Evolutionary conservation across 2,888 invertebrate genomes (phyloP), one percentile per base, ranked within the genome.

Genomic region (Trypoxylon attenuatum): DNA sequence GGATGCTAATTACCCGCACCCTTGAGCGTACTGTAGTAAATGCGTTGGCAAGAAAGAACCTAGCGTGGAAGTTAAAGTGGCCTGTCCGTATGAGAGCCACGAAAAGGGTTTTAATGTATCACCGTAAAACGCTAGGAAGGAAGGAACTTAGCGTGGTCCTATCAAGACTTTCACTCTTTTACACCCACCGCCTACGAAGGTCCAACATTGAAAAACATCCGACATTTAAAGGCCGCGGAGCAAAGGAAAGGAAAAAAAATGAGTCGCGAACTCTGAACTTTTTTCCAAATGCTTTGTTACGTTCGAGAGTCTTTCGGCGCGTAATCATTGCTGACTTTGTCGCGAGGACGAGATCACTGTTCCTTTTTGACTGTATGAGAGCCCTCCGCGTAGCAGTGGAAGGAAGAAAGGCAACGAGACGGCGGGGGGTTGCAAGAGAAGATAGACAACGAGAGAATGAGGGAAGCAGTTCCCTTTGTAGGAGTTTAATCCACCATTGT

Each of bases 401-500:
- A 23, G 29, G 18, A 46, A 18, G 45, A 25, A 43, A 50, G 33
- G 15, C 22, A 45, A 68, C 42, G 54, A 38, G 33, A 49, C 51
- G 51, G 46, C 25, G 42, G 42, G 41, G 18, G 29, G 19, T 22
- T 61, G 53, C 18, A n/a, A 53, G 21, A 51, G 59, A 68, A 59
- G 60, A 73, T 65, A 71, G 67, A 68, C 57, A 64, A 45, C 69
- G 62, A 65, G 71, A 51, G 56, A 69, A 63, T 46, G 71, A 56
- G 81, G 69, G 66, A 77, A 55, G 65, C 63, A 55, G 73, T 57
- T 69, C 74, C 79, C 85, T 86, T 86, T 84, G 86, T 84, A 79
- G 76, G 76, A 78, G 82, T 81, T 82, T 81, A 79, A 82, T 82
- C 79, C 77, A 73, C 77, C 82, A 81, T 81, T 79, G 85, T 84